phyloP scores from a whole-genome alignment of 2,113 vertebrate genomes.

The Megaptera novaeangliae region DNA sequence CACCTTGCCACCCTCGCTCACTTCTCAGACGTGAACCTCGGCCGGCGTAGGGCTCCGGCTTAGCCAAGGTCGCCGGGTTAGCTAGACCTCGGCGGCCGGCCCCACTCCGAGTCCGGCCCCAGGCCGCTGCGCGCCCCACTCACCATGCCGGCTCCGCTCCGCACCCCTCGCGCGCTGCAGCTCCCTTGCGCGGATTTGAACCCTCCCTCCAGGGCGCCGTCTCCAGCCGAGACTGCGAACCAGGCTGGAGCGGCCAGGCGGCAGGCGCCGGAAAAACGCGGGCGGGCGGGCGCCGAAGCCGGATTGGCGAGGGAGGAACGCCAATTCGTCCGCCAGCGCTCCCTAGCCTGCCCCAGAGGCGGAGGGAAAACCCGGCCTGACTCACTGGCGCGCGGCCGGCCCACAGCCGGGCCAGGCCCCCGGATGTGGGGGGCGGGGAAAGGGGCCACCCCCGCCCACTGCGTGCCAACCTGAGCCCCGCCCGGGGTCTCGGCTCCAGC shows the following conservation, averaged over 20 bases:
- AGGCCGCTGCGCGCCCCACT: not conserved
- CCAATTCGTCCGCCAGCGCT: not conserved
- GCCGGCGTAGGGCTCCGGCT: not conserved
- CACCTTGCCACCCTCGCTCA: not conserved
- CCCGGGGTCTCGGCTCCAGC: not conserved
- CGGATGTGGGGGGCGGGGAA: constrained; percentile 60
- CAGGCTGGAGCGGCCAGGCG: not conserved
- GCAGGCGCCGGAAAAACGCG: constrained; percentile 54
- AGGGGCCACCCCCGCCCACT: constrained; percentile 5
- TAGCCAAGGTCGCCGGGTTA: not conserved
- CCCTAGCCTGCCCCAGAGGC: constrained; percentile 32
- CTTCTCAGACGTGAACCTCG: not conserved
- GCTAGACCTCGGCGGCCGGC: not conserved
- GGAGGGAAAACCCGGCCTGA: constrained; percentile 75
- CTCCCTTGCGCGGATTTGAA: constrained; percentile 46
- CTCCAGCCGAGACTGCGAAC: not conserved
- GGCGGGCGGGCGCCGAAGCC: constrained; percentile 42
- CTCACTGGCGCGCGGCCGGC: constrained; percentile 46
- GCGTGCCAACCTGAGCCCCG: constrained; percentile 37
- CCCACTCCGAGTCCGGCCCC: not conserved
- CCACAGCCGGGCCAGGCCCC: constrained; percentile 36
- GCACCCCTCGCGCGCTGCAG: not conserved
- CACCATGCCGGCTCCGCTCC: constrained; percentile 60
- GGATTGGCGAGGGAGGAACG: constrained; percentile 47
- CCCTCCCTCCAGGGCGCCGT: constrained; percentile 5